Evolutionary conservation across 1,140 invertebrate genomes (phyloP).

Genomic region (Trigoniulus corallinus): DNA sequence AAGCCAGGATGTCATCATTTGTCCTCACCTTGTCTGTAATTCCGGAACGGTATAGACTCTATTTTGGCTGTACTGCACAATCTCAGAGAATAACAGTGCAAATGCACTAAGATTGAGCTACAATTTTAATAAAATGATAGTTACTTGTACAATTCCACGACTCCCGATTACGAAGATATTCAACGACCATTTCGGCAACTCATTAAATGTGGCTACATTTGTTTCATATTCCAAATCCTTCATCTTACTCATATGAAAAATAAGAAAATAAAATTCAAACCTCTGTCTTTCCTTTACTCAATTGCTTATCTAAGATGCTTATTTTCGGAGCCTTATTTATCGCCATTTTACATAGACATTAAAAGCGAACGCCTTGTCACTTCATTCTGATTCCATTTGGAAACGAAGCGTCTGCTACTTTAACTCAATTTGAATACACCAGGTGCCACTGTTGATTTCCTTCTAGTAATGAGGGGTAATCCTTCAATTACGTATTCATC

Average conservation of each 20-base stretch:
- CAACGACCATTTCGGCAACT: too few species aligned
- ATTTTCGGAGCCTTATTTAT: constrained; percentile 32
- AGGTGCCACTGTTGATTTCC: too few species aligned
- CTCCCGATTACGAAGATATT: not conserved
- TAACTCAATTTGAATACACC: too few species aligned
- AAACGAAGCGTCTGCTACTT: too few species aligned
- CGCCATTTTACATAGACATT: too few species aligned
- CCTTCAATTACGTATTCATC: too few species aligned
- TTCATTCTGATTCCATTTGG: too few species aligned
- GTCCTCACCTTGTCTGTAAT: constrained; percentile 66
- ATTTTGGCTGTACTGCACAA: constrained; percentile 96
- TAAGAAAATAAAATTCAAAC: constrained; percentile 32
- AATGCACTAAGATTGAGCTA: constrained; percentile 68
- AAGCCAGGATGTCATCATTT: not conserved
- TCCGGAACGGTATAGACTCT: constrained; percentile 87
- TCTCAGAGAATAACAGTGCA: constrained; percentile 90
- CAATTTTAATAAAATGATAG: not conserved
- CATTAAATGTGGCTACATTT: too few species aligned
- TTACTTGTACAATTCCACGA: constrained; percentile 1
- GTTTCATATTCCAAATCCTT: too few species aligned
- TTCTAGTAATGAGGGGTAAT: too few species aligned
- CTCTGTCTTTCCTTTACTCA: constrained; percentile 82
- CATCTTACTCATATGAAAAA: not conserved
- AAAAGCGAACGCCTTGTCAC: too few species aligned
- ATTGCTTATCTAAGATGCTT: constrained; percentile 76